Conservation (phyloP, 2,113 vertebrate species). For the Sinosuthora webbiana region DNA sequence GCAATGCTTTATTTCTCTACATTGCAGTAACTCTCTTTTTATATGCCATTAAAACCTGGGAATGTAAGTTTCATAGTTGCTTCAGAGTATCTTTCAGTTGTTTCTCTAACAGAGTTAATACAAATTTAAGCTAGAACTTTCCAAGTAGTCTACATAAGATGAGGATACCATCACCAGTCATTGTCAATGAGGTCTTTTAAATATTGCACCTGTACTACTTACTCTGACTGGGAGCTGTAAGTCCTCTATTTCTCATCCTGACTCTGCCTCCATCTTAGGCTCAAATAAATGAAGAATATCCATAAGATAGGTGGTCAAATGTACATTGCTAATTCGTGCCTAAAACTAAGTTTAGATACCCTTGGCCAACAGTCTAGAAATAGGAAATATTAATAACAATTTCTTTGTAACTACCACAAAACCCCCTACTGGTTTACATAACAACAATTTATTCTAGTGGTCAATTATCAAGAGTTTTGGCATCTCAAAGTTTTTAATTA, state of each 20-base stretch:
- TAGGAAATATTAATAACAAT: background rate
- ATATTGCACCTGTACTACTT: background rate
- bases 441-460: background rate
- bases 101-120: background rate
- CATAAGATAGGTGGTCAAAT: background rate
- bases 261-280: background rate
- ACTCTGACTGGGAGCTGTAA: background rate
- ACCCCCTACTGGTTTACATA: background rate
- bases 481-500: background rate
- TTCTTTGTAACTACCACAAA: background rate
- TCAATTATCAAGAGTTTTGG: background rate
- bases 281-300: background rate
- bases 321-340: background rate
- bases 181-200: background rate
- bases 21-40: background rate
- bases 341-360: background rate
- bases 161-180: background rate
- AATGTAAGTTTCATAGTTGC: background rate
- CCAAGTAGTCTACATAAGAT: background rate
- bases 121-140: background rate
- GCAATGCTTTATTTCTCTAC: background rate
- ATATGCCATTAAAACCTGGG: background rate
- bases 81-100: background rate
- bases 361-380: background rate
- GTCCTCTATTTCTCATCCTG: background rate